Percentiles rank a stretch among this genome's conserved stretches.
Conservation (phyloP, 1,140 invertebrate genomes). For the Andricus grossulariae region DNA sequence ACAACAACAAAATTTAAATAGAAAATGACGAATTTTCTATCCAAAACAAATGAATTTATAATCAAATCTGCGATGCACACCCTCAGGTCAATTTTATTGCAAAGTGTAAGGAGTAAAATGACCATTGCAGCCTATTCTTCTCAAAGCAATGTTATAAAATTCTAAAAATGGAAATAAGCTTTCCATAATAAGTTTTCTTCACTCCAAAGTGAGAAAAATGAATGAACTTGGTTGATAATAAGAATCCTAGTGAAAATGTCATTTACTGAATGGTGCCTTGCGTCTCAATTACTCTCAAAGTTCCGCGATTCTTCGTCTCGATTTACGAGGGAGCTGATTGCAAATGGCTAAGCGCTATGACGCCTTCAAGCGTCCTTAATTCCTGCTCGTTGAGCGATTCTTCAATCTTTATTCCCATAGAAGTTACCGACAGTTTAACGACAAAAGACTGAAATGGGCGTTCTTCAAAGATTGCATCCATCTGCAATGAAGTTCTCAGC, state of each 20-base stretch:
- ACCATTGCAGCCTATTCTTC: too few species aligned
- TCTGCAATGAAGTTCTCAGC: not conserved
- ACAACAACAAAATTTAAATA: too few species aligned
- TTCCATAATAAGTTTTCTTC: too few species aligned
- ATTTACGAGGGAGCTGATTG: constrained; percentile 28
- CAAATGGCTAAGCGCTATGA: constrained; percentile 8
- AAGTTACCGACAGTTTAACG: constrained; percentile 10
- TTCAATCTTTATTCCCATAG: constrained; percentile 22
- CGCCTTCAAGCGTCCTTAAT: constrained; percentile 25
- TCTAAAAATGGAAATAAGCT: too few species aligned
- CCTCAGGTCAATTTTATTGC: too few species aligned
- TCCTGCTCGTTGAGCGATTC: constrained; percentile 22
- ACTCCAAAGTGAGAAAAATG: not conserved
- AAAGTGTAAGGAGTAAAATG: too few species aligned
- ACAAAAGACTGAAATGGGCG: constrained; percentile 30
- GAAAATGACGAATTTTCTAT: too few species aligned
- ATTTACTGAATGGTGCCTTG: constrained; percentile 1
- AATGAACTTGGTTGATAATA: constrained; percentile 10
- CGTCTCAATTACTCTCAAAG: constrained; percentile 11
- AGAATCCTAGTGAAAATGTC: not conserved
- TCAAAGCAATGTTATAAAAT: too few species aligned
- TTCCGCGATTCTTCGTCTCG: constrained; percentile 5
- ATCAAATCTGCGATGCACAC: too few species aligned
- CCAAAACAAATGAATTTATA: too few species aligned
- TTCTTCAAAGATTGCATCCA: constrained; percentile 20